Evolutionary conservation across 1,140 invertebrate genomes (phyloP).

Genomic region (Galleria mellonella): DNA sequence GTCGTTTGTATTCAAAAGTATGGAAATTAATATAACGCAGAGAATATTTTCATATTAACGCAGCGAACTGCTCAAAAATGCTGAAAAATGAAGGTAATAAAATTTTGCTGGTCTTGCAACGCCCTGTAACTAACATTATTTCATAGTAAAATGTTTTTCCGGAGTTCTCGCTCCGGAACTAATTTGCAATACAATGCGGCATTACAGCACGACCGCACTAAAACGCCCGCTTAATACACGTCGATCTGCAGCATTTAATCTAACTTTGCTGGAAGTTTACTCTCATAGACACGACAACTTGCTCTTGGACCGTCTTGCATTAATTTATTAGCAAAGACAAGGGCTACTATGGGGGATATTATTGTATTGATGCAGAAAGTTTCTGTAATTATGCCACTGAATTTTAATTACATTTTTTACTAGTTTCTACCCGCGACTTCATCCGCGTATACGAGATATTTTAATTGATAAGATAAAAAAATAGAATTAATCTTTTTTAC

Average conservation of each 20-base stretch:
- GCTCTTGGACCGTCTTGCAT: constrained; percentile 39
- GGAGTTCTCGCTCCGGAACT: constrained; percentile 16
- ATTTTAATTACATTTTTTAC: too few species aligned
- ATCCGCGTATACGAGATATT: too few species aligned
- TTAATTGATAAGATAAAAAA: too few species aligned
- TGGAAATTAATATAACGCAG: too few species aligned
- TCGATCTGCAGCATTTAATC: constrained; percentile 59
- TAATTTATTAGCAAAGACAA: constrained; percentile 43
- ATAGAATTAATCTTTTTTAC: too few species aligned
- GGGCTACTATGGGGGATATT: constrained; percentile 22
- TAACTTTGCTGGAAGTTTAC: constrained; percentile 63
- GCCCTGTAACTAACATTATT: neutral
- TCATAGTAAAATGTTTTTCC: constrained; percentile 5
- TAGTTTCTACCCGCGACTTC: too few species aligned
- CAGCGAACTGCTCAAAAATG: too few species aligned
- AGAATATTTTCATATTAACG: too few species aligned
- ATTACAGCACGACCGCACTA: constrained; percentile 24
- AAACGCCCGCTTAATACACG: constrained; percentile 35
- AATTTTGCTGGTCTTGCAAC: neutral
- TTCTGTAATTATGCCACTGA: too few species aligned
- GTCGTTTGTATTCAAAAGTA: too few species aligned
- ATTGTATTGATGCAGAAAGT: too few species aligned
- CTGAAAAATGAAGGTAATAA: neutral
- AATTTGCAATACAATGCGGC: constrained; percentile 51
- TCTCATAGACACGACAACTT: constrained; percentile 31